phyloP scores from a whole-genome alignment of 2,888 invertebrate genomes.

The Lycaena phlaeas region DNA sequence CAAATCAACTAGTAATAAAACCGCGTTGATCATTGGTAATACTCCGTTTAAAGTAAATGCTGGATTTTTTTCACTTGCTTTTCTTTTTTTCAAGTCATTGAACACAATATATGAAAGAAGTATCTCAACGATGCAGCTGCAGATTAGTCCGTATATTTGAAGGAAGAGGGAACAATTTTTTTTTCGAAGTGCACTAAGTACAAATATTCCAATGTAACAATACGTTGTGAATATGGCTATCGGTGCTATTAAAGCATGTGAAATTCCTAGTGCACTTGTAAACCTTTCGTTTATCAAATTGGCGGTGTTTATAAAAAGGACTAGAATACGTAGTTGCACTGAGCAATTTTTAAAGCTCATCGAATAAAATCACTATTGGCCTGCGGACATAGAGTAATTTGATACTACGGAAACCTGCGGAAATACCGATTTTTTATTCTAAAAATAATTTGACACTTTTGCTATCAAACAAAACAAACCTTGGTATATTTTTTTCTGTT shows the following conservation, averaged over 20 bases:
- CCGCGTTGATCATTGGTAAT: conserved; percentile 39
- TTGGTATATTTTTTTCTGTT: no score
- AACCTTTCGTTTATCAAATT: conserved; percentile 45
- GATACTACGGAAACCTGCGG: no score
- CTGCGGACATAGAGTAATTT: no score
- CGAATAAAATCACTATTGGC: conserved; percentile 16
- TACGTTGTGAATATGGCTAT: conserved; percentile 39
- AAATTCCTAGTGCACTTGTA: conserved; percentile 30
- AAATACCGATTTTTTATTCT: no score
- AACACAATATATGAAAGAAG: conserved; percentile 34
- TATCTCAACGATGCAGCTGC: conserved; percentile 33
- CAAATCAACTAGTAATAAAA: conserved; percentile 40
- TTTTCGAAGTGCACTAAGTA: conserved; percentile 25
- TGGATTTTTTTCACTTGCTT: background rate
- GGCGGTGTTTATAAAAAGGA: conserved; percentile 42
- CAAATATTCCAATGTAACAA: conserved; percentile 34
- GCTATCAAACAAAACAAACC: no score
- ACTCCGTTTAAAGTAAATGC: conserved; percentile 36
- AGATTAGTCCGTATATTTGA: conserved; percentile 37
- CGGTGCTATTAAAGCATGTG: conserved; percentile 43
- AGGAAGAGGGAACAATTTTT: conserved; percentile 35
- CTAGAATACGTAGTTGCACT: conserved; percentile 36
- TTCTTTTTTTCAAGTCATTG: conserved; percentile 23
- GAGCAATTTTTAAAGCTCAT: conserved; percentile 37
- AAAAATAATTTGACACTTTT: no score